phyloP scores from a whole-genome alignment of 1,140 invertebrate genomes.

The Brachionus rubens region DNA sequence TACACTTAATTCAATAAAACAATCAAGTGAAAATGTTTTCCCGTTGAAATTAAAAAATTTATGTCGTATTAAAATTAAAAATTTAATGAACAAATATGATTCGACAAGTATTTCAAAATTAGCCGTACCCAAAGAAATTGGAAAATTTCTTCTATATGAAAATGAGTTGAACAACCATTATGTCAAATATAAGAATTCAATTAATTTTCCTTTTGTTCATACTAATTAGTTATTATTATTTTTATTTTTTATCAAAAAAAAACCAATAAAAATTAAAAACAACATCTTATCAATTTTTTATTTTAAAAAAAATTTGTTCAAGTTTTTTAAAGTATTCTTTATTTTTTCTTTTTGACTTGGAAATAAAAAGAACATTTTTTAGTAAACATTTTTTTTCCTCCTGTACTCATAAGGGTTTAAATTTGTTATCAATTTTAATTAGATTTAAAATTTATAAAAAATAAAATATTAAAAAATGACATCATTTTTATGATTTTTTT shows the following conservation, averaged over 20 bases:
- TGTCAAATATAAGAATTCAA: background rate
- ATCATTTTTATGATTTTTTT: too few relatives aligned
- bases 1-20: background rate
- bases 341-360: too few relatives aligned
- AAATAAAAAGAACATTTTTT: too few relatives aligned
- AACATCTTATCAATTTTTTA: too few relatives aligned
- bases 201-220: background rate
- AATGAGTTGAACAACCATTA: background rate
- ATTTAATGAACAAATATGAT: background rate
- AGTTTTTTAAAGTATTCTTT: background rate
- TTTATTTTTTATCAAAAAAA: too few relatives aligned
- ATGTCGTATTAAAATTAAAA: slow-evolving; percentile 31
- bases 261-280: too few relatives aligned
- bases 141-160: slow-evolving; percentile 28
- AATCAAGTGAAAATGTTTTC: background rate
- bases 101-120: background rate
- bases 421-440: too few relatives aligned
- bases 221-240: too few relatives aligned
- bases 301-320: background rate
- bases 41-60: background rate
- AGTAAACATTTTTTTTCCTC: too few relatives aligned
- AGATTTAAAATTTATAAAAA: too few relatives aligned
- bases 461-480: too few relatives aligned
- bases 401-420: too few relatives aligned
- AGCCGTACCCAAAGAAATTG: background rate